These are phyloP conservation scores for Platalea minor DNA, from an alignment of 2,797 vertebrate genomes.

Conservation along the genomic window DNA sequence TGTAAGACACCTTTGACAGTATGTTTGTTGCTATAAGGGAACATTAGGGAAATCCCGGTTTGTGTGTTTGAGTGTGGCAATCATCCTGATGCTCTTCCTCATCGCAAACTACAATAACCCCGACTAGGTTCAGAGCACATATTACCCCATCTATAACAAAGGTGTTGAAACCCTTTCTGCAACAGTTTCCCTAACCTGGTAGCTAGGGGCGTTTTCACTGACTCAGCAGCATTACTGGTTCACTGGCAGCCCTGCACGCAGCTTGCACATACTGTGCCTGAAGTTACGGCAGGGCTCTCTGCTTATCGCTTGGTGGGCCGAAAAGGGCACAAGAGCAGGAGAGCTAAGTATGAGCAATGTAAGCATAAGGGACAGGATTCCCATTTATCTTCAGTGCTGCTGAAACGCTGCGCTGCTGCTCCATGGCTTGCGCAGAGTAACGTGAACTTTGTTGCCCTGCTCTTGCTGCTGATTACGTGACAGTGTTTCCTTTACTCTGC, in stretches of 20 bases:
- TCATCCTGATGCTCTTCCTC: not conserved
- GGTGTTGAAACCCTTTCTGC: not conserved
- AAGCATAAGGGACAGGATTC: not conserved
- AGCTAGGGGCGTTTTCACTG: not conserved
- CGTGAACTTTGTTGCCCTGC: not conserved
- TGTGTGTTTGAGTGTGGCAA: not conserved
- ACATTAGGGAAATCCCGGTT: not conserved
- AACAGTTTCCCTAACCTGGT: not conserved
- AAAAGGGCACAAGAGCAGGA: not conserved
- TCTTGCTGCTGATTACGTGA: not conserved
- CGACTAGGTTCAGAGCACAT: not conserved
- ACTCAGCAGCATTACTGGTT: not conserved
- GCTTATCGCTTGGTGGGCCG: not conserved
- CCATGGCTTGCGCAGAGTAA: not conserved
- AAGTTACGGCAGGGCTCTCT: not conserved
- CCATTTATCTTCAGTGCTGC: not conserved
- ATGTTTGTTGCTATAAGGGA: not conserved
- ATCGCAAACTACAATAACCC: not conserved
- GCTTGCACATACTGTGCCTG: not conserved
- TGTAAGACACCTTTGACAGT: not conserved
- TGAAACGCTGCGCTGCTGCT: not conserved
- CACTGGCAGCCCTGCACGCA: not conserved
- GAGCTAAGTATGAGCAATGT: accelerated
- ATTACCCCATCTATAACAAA: not conserved
- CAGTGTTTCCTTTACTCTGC: constrained; percentile 44